Base-by-base conservation (phyloP, 2,797 vertebrate genomes). In the Nasua narica region DNA sequence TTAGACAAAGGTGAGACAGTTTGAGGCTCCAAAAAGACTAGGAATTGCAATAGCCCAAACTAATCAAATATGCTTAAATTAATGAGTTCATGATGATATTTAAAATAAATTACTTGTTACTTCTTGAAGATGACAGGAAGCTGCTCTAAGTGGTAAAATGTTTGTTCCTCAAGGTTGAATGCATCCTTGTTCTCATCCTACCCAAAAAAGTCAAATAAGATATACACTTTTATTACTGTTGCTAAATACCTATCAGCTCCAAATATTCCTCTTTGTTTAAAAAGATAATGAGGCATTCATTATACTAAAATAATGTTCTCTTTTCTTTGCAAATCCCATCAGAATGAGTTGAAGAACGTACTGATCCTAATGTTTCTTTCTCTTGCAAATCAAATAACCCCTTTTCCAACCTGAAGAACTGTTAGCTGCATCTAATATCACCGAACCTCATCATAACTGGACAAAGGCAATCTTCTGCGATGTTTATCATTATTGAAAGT, bases 381-480 rank as follows among this genome's bases (percentile, higher is more conserved):
- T 88, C 94, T 94, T 32, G 18, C 32, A 94, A 95, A 93, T 67
- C 70, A 72, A 81, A 96, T 65, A 65, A 76, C 29, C 14, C 18
- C 25, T 54, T 86, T 62, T 96, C 70, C 70, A 93, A 95, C 4
- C 43, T 50, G 19, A 74, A 35, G 60, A 54, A 84, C 5, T 83
- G 8, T 48, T 35, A 37, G 48, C 74, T 52, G 10, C n/a, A 69
- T 83, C 78, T 92, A 91, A 93, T 40, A 58, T 79, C 35, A 89
- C 11, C 35, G 82, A 7, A 32, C 48, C 43, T 93, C 93, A 83
- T 56, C 62, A 92, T 72, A 88, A 37, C 48, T 86, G 43, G 81
- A 92, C 83, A 92, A 93, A 95, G 81, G 52, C 40, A 87, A 91
- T 82, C 72, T 86, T 95, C 69, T 35, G 35, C 1, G 46, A 79